phyloP scores from a whole-genome alignment of 2,113 vertebrate species.

The Gavia stellata region DNA sequence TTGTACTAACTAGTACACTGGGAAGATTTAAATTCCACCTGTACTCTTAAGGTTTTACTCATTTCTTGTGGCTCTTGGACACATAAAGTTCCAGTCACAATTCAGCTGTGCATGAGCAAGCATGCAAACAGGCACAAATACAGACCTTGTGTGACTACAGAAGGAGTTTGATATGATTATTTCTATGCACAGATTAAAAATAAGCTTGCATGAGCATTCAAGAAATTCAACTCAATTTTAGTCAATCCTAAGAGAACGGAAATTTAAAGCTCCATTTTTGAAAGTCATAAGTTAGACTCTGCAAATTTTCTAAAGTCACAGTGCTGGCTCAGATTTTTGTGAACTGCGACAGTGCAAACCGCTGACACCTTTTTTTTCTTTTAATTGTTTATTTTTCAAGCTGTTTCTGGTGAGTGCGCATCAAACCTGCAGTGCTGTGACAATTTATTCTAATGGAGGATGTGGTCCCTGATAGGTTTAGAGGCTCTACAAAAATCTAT shows the following conservation, averaged over 20 bases:
- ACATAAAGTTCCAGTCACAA: neutral
- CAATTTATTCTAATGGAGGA: conserved; percentile 20
- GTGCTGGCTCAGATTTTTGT: conserved; percentile 46
- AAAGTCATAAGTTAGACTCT: conserved; percentile 25
- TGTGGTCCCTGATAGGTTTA: conserved; percentile 27
- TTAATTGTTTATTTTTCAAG: conserved; percentile 47
- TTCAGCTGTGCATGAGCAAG: conserved; percentile 5
- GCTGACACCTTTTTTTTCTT: conserved; percentile 41
- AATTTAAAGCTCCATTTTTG: conserved; percentile 45
- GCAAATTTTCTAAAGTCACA: conserved; percentile 40
- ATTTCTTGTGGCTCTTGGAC: neutral
- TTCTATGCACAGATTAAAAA: conserved; percentile 44
- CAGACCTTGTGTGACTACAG: neutral
- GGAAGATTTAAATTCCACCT: neutral
- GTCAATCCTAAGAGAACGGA: conserved; percentile 19
- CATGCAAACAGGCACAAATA: conserved; percentile 12
- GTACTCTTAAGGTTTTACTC: neutral
- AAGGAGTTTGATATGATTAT: conserved; percentile 15
- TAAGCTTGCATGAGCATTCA: conserved; percentile 37
- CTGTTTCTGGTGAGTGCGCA: conserved; percentile 40
- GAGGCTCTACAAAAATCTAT: conserved; percentile 22
- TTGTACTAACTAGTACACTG: neutral
- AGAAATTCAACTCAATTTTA: conserved; percentile 40
- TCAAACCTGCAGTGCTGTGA: conserved; percentile 27
- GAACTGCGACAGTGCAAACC: conserved; percentile 18